phyloP scores from a whole-genome alignment of 2,888 invertebrate genomes.

The Cephus rjabovi region DNA sequence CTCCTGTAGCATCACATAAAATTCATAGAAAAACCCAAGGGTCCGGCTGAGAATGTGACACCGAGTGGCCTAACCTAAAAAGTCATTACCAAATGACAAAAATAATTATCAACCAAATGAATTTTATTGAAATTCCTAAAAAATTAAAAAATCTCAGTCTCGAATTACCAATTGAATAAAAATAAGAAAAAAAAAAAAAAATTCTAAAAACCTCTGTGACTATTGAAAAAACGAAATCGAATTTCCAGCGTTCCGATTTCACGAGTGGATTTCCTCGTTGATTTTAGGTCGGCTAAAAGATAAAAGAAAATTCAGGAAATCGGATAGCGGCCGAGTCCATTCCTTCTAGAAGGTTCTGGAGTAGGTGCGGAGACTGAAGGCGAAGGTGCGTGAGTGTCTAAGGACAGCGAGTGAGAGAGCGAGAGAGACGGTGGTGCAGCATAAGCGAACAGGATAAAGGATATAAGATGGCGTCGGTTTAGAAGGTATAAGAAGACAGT shows the following conservation, averaged over 20 bases:
- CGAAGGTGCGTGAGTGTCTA: background rate
- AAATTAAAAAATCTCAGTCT: background rate
- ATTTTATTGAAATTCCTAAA: background rate
- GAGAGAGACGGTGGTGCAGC: background rate
- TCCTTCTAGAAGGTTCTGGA: background rate
- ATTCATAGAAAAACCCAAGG: background rate
- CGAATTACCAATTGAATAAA: constrained; percentile 8
- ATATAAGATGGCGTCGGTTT: background rate
- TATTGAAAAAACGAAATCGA: background rate
- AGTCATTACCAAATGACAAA: background rate
- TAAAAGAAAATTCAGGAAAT: background rate
- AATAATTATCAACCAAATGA: background rate
- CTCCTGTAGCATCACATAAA: background rate
- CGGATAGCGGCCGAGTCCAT: background rate
- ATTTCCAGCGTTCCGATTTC: background rate
- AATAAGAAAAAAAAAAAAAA: constrained; percentile 3
- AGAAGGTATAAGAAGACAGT: background rate
- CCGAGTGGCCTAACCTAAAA: background rate
- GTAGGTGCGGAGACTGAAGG: background rate
- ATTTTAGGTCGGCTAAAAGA: background rate
- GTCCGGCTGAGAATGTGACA: background rate
- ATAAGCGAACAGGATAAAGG: background rate
- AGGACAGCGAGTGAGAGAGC: background rate
- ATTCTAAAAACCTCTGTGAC: background rate
- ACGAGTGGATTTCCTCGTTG: background rate